Evolutionary conservation across 2,888 invertebrate species (phyloP), one percentile per base, ranked within the genome.

Genomic region (Hemicrepidius hirtus): DNA sequence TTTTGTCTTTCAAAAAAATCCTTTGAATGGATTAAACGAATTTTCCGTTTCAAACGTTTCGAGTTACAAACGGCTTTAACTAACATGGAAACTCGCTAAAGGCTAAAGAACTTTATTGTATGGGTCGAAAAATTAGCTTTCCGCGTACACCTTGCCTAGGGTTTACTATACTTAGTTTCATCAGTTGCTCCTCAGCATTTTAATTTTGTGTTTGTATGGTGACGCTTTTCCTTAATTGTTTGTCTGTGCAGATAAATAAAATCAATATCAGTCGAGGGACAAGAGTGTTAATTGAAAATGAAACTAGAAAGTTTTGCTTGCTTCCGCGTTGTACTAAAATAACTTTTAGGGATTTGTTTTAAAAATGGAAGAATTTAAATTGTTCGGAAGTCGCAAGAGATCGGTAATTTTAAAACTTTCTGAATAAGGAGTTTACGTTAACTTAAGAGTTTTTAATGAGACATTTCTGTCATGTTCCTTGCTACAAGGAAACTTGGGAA

Each of bases 391-490:
- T 37, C 32, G 12, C 18, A 9, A 53, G 28, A 28, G 16, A 24
- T 53, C n/a, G 20, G 13, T 18, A 37, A 57, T 37, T 35, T 57
- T 57, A 10, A 57, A 50, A 37, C 18, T 57, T 35, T 24, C 10
- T 9, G 53, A 35, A 57, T 37, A 57, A 53, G 28, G 24, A 20
- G 20, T 53, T 53, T 53, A 20, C 28, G 20, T 53, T 53, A 53
- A 21, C 13, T 53, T 53, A 13, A n/a, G 53, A 53, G 53, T 53
- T 57, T 57, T 37, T 37, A 57, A 57, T 57, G 57, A 57, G 57
- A 57, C 37, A 57, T 37, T 57, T 57, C 20, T 53, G 53, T 53
- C 24, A 53, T 53, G 46, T 18, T 46, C 46, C 4, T 20, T 16
- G 20, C 3, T 46, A 46, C 46, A 46, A 46, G 20, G 10, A 46